These are phyloP conservation scores for Olivierus martensii DNA, from an alignment of 1,140 invertebrate species.

Conservation along the genomic window DNA sequence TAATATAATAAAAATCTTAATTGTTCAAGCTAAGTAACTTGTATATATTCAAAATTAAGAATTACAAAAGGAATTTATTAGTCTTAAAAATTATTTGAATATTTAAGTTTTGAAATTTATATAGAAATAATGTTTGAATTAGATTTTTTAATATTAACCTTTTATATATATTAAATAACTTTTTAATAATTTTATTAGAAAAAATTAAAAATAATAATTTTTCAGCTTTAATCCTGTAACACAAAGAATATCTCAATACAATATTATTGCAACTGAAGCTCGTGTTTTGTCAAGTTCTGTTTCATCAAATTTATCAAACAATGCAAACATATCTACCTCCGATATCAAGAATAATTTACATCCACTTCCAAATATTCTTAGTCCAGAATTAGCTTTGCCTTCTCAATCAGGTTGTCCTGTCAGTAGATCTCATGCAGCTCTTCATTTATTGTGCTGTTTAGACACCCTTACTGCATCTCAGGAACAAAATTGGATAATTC, in stretches of 20 bases:
- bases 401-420: slow-evolving; percentile 50
- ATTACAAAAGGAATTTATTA: no score
- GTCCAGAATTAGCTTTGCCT: slow-evolving; percentile 65
- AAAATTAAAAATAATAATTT: not conserved
- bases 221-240: slow-evolving; percentile 46
- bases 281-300: slow-evolving; percentile 24
- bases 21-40: no score
- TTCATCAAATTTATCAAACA: not conserved
- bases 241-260: slow-evolving; percentile 61
- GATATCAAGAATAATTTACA: slow-evolving; percentile 14
- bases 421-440: slow-evolving; percentile 60
- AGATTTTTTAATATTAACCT: no score
- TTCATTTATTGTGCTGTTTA: slow-evolving; percentile 75
- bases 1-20: no score
- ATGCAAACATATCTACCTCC: slow-evolving; percentile 16
- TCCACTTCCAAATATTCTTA: slow-evolving; percentile 38
- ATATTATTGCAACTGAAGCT: slow-evolving; percentile 56
- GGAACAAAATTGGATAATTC: slow-evolving; percentile 41
- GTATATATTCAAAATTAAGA: no score
- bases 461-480: slow-evolving; percentile 74
- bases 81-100: no score
- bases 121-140: no score
- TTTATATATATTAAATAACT: no score
- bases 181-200: no score
- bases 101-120: no score